These are phyloP conservation scores for Anguilla rostrata DNA, from an alignment of 2,113 vertebrate genomes.

Conservation along the genomic window DNA sequence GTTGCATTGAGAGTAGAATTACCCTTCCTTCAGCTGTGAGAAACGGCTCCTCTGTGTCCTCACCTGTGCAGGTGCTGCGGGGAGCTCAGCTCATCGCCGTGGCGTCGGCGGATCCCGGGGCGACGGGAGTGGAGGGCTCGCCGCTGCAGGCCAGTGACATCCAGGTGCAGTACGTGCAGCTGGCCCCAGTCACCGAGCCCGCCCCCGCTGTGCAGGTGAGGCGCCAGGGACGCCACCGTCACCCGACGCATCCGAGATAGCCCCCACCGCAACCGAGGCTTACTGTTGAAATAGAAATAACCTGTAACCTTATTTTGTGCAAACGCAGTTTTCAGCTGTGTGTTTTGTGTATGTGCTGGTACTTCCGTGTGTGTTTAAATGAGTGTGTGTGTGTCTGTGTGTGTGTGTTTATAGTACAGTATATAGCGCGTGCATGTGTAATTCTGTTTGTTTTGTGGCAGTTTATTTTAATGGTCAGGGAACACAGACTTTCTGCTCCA, in stretches of 20 bases:
- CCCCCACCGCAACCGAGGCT: too few species aligned
- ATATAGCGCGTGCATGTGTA: too few species aligned
- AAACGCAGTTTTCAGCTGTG: too few species aligned
- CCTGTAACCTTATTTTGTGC: too few species aligned
- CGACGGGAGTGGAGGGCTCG: constrained; percentile 83
- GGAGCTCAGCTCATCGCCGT: constrained; percentile 94
- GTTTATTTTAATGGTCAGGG: too few species aligned
- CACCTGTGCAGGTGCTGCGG: constrained; percentile 80
- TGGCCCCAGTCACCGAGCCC: constrained; percentile 89
- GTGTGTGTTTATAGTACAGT: too few species aligned
- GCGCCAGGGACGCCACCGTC: constrained; percentile 3
- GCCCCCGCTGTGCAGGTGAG: constrained; percentile 79
- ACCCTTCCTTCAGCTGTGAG: not conserved
- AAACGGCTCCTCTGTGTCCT: not conserved
- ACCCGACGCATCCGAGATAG: not conserved
- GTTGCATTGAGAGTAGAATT: not conserved
- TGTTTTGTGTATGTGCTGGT: not conserved
- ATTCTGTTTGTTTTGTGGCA: too few species aligned
- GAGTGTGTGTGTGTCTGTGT: too few species aligned
- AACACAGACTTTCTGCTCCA: too few species aligned
- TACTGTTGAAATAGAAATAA: too few species aligned
- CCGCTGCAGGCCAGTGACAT: constrained; percentile 90
- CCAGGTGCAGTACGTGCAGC: constrained; percentile 96
- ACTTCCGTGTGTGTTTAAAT: not conserved
- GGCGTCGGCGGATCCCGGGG: constrained; percentile 84